These are phyloP conservation scores for Pandion haliaetus DNA, from an alignment of 2,113 vertebrate genomes.

Conservation along the genomic window DNA sequence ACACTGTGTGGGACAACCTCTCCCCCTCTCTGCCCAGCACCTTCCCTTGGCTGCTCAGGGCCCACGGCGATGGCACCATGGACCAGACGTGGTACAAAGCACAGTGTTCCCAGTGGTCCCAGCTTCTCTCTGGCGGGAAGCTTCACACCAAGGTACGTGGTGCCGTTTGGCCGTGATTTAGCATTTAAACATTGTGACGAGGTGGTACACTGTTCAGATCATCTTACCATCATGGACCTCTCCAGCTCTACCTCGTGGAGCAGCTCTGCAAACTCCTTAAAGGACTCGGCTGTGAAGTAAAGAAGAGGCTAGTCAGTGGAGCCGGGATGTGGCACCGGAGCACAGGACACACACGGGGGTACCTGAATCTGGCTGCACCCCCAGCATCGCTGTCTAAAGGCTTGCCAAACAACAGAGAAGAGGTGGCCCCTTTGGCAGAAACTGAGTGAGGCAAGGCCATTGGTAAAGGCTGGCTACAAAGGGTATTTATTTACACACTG, in stretches of 20 bases:
- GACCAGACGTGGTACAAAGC: not conserved
- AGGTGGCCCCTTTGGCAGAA: not conserved
- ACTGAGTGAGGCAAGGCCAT: not conserved
- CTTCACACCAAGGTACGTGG: accelerated
- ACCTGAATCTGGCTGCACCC: not conserved
- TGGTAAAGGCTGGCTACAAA: not conserved
- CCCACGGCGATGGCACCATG: accelerated
- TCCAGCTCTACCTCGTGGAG: slow-evolving; percentile 94
- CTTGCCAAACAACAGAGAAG: accelerated
- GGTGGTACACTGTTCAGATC: not conserved
- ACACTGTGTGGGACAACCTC: not conserved
- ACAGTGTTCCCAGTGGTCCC: not conserved
- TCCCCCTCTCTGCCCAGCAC: not conserved
- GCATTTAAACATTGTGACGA: accelerated
- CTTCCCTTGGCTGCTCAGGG: not conserved
- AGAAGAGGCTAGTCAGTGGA: not conserved
- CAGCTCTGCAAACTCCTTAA: slow-evolving; percentile 94
- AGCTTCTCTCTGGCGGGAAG: not conserved
- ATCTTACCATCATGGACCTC: slow-evolving; percentile 94
- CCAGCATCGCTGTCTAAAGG: accelerated
- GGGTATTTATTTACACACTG: not conserved
- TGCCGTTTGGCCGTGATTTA: not conserved
- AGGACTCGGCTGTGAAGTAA: slow-evolving; percentile 87
- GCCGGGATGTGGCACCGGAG: not conserved
- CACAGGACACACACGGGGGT: accelerated